Base-by-base conservation (phyloP, 2,797 vertebrate genomes). In the Spinus pinus region DNA sequence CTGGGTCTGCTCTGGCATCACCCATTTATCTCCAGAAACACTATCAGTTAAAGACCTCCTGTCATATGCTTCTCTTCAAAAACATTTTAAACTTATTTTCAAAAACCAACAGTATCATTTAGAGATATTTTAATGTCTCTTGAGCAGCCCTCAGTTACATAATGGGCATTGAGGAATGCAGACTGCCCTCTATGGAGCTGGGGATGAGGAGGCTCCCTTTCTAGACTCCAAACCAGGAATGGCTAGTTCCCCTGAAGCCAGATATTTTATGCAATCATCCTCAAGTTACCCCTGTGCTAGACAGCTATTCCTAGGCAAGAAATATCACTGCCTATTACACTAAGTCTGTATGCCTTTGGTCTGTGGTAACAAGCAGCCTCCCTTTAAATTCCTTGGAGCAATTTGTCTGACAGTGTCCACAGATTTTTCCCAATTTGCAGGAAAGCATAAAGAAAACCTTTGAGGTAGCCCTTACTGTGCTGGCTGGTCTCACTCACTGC, bases 131-230 rank as follows among this genome's bases (percentile, higher is more conserved):
- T 70, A 78, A 73, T 25, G 60, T 13, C 27, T 77, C 35, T 86
- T 33, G 31, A 73, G n/a, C 30, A 92, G 33, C 31, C 33, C 51
- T 78, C 23, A 53, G 21, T 25, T 39, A 9, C 24, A 1, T n/a
- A 25, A 71, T 51, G 67, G 61, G 30, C 11, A 39, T 46, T 37
- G 58, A 65, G 39, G 66, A 88, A 53, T 35, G 31, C 22, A 83
- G 57, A 5, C 14, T 49, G 28, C 31, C 24, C 1, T 0, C 30
- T 49, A 0, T 23, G 37, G 50, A 84, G 10, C 31, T 8, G 2
- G 17, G 28, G 7, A 37, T 60, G 4, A 33, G 50, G 37, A 86
- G 24, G 7, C 3, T 88, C 7, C 13, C 23, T 64, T 62, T 71
- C 23, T 27, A 53, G 12, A 15, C 16, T 64, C 70, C 46, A 84